Evolutionary conservation across 2,888 invertebrate species (phyloP).

Genomic region (Globia sparganii): DNA sequence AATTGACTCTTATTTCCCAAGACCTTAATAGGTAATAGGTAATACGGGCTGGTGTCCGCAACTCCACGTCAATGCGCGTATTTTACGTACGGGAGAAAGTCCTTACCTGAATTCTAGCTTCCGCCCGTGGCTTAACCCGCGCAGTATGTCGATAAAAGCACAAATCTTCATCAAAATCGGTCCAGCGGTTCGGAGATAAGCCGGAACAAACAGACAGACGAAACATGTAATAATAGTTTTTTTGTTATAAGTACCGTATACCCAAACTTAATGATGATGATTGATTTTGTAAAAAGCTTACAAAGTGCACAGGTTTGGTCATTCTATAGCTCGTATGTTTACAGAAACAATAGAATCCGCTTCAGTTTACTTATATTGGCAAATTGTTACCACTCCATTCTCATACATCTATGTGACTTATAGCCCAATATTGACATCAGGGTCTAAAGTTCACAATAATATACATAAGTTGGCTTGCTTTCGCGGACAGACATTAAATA

Average conservation of each 20-base stretch:
- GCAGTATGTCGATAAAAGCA: not conserved
- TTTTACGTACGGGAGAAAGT: too few species aligned
- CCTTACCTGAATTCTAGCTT: not conserved
- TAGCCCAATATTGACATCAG: slow-evolving; percentile 29
- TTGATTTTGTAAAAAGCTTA: not conserved
- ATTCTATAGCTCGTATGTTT: not conserved
- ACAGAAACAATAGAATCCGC: not conserved
- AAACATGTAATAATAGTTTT: too few species aligned
- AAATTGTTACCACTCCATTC: slow-evolving; percentile 22
- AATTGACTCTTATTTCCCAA: not conserved
- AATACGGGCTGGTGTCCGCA: too few species aligned
- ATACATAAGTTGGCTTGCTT: slow-evolving; percentile 26
- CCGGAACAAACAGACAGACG: not conserved
- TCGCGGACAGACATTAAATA: slow-evolving; percentile 45
- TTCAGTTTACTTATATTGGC: not conserved
- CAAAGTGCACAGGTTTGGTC: too few species aligned
- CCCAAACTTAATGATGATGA: too few species aligned
- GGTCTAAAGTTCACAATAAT: slow-evolving; percentile 41
- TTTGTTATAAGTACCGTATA: too few species aligned
- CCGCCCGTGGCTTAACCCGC: too few species aligned
- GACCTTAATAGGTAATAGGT: too few species aligned
- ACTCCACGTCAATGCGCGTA: too few species aligned
- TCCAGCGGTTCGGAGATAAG: not conserved
- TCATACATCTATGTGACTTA: slow-evolving; percentile 31
- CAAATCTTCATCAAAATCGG: not conserved